Percentiles rank a stretch among this genome's conserved stretches.
phyloP scores from a whole-genome alignment of 2,888 invertebrate genomes.

The Conops quadrifasciatus region DNA sequence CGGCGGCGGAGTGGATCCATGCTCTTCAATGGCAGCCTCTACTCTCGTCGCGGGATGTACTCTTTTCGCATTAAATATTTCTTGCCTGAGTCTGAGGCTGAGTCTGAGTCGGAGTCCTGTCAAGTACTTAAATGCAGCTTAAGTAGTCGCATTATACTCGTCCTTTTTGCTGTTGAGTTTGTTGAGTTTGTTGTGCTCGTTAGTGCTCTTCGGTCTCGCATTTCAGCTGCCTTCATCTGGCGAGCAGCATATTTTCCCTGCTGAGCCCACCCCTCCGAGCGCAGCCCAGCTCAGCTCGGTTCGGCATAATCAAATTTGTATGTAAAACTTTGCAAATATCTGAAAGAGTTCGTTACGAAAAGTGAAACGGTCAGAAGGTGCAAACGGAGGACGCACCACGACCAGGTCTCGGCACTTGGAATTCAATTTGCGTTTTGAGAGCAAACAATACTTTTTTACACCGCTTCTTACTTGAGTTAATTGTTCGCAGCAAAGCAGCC shows the following conservation, averaged over 20 bases:
- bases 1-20: background rate
- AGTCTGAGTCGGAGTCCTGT: conserved; percentile 38
- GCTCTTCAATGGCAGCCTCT: too few species aligned
- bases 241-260: conserved; percentile 57
- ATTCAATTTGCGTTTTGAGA: too few species aligned
- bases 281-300: conserved; percentile 57
- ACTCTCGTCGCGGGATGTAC: too few species aligned
- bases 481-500: too few species aligned
- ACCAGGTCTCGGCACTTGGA: too few species aligned
- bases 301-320: conserved; percentile 59
- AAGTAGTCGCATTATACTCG: conserved; percentile 38
- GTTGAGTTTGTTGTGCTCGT: conserved; percentile 7
- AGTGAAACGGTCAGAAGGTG: too few species aligned
- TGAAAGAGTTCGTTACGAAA: too few species aligned
- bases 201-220: conserved; percentile 24
- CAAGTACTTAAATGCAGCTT: conserved; percentile 38
- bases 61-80: conserved; percentile 12
- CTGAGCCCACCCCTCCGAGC: too few species aligned
- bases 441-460: too few species aligned
- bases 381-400: too few species aligned
- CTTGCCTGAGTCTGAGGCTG: too few species aligned
- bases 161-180: conserved; percentile 25
- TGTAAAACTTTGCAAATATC: conserved; percentile 39
- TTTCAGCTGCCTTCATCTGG: conserved; percentile 30
- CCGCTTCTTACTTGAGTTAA: too few species aligned